Evolutionary conservation across 1,140 invertebrate genomes (phyloP).

Genomic region (Panulirus ornatus): DNA sequence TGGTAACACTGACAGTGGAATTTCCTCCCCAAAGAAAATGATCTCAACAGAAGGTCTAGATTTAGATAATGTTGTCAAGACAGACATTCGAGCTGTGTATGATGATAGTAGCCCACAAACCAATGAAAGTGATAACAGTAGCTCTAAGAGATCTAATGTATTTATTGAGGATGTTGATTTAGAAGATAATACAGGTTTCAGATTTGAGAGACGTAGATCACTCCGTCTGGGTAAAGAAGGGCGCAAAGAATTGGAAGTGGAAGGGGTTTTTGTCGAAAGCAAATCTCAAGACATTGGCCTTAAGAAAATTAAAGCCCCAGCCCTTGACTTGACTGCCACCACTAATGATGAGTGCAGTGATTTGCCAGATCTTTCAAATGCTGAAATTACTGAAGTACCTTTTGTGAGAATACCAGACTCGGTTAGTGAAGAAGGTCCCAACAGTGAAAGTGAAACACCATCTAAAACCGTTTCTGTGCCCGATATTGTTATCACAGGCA

Average conservation of each 20-base stretch:
- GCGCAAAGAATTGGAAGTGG: slow-evolving; percentile 63
- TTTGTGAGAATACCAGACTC: not conserved
- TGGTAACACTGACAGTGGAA: slow-evolving; percentile 54
- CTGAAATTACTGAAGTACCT: not conserved
- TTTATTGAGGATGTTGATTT: slow-evolving; percentile 38
- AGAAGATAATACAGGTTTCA: slow-evolving; percentile 44
- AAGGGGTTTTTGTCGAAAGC: slow-evolving; percentile 73
- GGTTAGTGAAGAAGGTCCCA: not conserved
- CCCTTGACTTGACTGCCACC: slow-evolving; percentile 85
- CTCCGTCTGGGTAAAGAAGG: slow-evolving; percentile 60
- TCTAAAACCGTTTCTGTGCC: slow-evolving; percentile 3
- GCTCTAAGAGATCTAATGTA: slow-evolving; percentile 39
- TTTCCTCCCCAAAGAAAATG: slow-evolving; percentile 68
- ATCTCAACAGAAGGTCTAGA: slow-evolving; percentile 52
- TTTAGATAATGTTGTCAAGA: slow-evolving; percentile 21
- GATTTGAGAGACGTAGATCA: slow-evolving; percentile 68
- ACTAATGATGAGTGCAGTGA: slow-evolving; percentile 44
- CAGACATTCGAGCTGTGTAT: slow-evolving; percentile 52
- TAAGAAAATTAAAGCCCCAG: slow-evolving; percentile 77
- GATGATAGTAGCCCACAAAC: slow-evolving; percentile 27
- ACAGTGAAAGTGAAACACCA: not conserved
- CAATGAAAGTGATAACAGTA: not conserved
- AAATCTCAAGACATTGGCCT: slow-evolving; percentile 58
- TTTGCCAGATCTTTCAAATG: slow-evolving; percentile 38
- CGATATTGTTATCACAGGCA: slow-evolving; percentile 54